These are phyloP conservation scores for Chrysina gloriosa DNA, from an alignment of 2,888 invertebrate species.

Conservation along the genomic window DNA sequence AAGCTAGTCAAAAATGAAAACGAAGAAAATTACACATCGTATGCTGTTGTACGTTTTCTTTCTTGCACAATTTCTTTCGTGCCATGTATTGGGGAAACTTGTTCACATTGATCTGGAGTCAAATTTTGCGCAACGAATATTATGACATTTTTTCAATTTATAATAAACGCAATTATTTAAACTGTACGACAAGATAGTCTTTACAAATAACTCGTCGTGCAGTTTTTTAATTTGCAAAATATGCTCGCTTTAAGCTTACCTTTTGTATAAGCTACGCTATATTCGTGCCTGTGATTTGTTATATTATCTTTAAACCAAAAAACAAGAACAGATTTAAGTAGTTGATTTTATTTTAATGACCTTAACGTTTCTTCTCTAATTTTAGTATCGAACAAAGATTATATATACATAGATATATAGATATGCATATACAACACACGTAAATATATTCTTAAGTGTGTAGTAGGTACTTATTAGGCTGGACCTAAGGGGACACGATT, in stretches of 20 bases:
- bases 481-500: constrained; percentile 47
- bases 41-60: too few relatives aligned
- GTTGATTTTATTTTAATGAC: constrained; percentile 50
- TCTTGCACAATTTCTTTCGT: too few relatives aligned
- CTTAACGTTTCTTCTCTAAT: constrained; percentile 23
- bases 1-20: background rate
- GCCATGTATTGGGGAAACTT: too few relatives aligned
- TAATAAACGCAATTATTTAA: constrained; percentile 1
- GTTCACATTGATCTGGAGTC: too few relatives aligned
- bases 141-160: constrained; percentile 8
- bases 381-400: background rate
- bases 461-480: constrained; percentile 45
- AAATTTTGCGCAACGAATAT: background rate
- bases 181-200: constrained; percentile 6
- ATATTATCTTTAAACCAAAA: too few relatives aligned
- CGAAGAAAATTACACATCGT: too few relatives aligned
- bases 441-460: background rate
- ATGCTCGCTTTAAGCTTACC: constrained; percentile 28
- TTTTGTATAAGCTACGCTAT: constrained; percentile 20
- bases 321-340: too few relatives aligned
- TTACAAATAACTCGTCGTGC: too few relatives aligned
- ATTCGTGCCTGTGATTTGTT: constrained; percentile 56
- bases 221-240: constrained; percentile 2
- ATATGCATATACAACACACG: background rate
- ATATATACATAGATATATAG: background rate